Conservation (phyloP, 2,113 vertebrate species). For the Thryonomys swinderianus region DNA sequence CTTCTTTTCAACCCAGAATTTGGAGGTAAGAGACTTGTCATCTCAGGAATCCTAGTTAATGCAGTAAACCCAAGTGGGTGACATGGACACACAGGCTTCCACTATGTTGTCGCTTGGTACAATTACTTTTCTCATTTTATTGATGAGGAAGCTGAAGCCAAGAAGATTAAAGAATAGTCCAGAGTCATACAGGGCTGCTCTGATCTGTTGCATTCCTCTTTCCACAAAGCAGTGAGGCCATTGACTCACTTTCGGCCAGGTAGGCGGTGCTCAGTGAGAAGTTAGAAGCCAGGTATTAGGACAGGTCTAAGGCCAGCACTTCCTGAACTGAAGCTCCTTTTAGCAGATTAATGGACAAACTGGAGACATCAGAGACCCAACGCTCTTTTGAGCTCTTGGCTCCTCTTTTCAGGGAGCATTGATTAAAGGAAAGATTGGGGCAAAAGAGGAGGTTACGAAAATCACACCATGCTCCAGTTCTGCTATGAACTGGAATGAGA, state of each 20-base stretch:
- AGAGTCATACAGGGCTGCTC: not conserved
- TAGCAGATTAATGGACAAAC: not conserved
- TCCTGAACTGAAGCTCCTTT: not conserved
- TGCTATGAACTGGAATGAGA: not conserved
- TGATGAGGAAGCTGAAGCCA: not conserved
- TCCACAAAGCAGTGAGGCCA: not conserved
- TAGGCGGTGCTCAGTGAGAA: not conserved
- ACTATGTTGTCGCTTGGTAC: not conserved
- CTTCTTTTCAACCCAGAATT: conserved; percentile 1
- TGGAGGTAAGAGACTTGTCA: not conserved
- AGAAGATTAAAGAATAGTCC: not conserved
- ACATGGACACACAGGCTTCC: not conserved
- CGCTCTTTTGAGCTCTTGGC: not conserved
- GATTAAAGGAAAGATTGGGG: not conserved
- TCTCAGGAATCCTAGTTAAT: not conserved
- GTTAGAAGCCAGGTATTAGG: not conserved
- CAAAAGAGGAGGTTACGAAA: not conserved
- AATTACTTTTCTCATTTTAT: not conserved
- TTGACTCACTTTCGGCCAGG: not conserved
- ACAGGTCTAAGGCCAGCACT: not conserved
- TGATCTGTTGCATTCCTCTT: not conserved
- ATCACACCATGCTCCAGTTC: not conserved
- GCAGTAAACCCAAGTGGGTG: not conserved
- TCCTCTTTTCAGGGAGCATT: not conserved
- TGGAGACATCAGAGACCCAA: too few relatives aligned